Percentiles rank a stretch among this genome's conserved stretches.
Evolutionary conservation across 2,113 vertebrate species (phyloP).

Genomic region (Lycaon pictus): DNA sequence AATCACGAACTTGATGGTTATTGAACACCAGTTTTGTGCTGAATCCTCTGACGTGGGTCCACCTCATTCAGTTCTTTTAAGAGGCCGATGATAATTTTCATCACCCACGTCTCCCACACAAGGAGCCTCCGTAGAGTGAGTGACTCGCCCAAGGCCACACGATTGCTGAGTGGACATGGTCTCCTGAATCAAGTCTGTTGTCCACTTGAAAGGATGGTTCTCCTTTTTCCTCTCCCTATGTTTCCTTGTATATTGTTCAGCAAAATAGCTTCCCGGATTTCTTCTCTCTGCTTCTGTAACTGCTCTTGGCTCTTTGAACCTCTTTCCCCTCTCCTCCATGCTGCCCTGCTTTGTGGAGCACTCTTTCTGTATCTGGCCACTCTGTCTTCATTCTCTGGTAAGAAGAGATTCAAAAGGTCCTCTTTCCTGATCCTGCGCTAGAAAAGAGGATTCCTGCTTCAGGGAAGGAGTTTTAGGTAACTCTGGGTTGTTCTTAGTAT

Average conservation of each 20-base stretch:
- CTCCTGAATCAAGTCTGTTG: not conserved
- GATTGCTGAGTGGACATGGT: not conserved
- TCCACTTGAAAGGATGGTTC: not conserved
- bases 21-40: not conserved
- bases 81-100: not conserved
- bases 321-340: not conserved
- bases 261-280: not conserved
- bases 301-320: not conserved
- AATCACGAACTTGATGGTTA: not conserved
- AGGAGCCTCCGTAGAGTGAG: not conserved
- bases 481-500: not conserved
- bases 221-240: not conserved
- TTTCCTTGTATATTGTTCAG: not conserved
- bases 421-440: not conserved
- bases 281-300: not conserved
- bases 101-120: not conserved
- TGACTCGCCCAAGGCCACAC: not conserved
- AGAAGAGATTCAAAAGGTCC: not conserved
- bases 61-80: not conserved
- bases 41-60: not conserved
- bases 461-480: not conserved
- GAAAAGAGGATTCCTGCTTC: not conserved
- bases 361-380: not conserved
- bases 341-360: not conserved
- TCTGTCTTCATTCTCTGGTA: not conserved